Evolutionary conservation across 2,113 vertebrate genomes (phyloP).

Genomic region (Oophaga pumilio): DNA sequence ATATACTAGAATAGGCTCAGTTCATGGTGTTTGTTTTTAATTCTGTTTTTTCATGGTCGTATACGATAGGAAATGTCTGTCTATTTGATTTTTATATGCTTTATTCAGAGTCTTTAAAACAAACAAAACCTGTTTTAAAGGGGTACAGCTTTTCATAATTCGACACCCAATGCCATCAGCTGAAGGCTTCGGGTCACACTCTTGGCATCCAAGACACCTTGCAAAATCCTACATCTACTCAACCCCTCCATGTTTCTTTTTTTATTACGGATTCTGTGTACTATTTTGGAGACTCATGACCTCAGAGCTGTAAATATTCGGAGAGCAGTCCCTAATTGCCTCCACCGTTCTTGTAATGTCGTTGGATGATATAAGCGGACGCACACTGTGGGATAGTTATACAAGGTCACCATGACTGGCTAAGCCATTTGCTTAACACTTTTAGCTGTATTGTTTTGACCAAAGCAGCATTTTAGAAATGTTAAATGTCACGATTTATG

Average conservation of each 20-base stretch:
- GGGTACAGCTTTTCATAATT: too few relatives aligned
- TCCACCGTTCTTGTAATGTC: background rate
- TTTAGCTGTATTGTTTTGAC: background rate
- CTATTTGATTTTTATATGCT: too few relatives aligned
- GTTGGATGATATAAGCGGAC: background rate
- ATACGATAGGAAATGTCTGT: too few relatives aligned
- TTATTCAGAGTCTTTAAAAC: too few relatives aligned
- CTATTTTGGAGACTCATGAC: background rate
- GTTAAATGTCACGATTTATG: slow-evolving; percentile 4
- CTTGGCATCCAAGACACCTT: too few relatives aligned
- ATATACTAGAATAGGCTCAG: too few relatives aligned
- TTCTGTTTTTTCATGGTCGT: too few relatives aligned
- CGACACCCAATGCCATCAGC: too few relatives aligned
- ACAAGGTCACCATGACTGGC: background rate
- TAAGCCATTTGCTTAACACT: background rate
- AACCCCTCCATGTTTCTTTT: background rate
- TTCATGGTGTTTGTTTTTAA: too few relatives aligned
- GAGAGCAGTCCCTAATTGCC: background rate
- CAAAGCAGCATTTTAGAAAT: background rate
- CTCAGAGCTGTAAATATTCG: background rate
- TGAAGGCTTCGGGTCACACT: too few relatives aligned
- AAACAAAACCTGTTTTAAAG: too few relatives aligned
- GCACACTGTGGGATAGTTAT: background rate
- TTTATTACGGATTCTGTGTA: background rate
- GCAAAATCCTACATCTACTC: too few relatives aligned